Evolutionary conservation across 2,797 vertebrate species (phyloP).

Genomic region (Bryconaethiops microstoma): DNA sequence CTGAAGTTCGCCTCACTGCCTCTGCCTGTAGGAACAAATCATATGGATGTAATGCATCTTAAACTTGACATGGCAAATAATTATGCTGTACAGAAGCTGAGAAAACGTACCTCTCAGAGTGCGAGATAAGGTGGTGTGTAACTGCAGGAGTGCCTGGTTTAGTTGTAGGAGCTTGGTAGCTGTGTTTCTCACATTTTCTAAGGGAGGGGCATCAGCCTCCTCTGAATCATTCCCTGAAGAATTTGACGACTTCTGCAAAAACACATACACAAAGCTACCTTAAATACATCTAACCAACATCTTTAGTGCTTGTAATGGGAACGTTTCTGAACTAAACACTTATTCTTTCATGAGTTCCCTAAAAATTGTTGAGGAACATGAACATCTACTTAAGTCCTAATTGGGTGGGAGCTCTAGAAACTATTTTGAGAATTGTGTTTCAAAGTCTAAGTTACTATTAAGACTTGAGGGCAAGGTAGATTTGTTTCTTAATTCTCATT

Average conservation of each 20-base stretch:
- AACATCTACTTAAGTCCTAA: not conserved
- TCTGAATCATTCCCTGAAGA: constrained; percentile 57
- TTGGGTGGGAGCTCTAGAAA: not conserved
- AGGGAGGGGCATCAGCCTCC: constrained; percentile 55
- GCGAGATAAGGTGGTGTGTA: constrained; percentile 70
- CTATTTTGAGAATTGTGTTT: not conserved
- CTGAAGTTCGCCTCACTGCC: constrained; percentile 57
- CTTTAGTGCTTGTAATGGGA: not conserved
- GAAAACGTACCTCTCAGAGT: constrained; percentile 78
- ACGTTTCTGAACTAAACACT: not conserved
- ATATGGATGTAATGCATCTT: not conserved
- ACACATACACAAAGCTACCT: constrained; percentile 16
- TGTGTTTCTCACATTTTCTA: constrained; percentile 68
- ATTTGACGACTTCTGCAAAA: constrained; percentile 71
- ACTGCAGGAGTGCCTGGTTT: constrained; percentile 77
- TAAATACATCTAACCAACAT: not conserved
- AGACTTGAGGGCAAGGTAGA: too few species aligned
- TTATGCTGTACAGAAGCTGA: not conserved
- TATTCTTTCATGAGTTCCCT: not conserved
- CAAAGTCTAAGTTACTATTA: too few species aligned
- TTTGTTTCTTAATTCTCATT: too few species aligned
- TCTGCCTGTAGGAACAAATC: constrained; percentile 62
- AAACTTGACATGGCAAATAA: not conserved
- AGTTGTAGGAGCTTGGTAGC: constrained; percentile 78
- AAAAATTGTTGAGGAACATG: not conserved